phyloP scores from a whole-genome alignment of 2,888 invertebrate genomes.

The Andrena haemorrhoa region DNA sequence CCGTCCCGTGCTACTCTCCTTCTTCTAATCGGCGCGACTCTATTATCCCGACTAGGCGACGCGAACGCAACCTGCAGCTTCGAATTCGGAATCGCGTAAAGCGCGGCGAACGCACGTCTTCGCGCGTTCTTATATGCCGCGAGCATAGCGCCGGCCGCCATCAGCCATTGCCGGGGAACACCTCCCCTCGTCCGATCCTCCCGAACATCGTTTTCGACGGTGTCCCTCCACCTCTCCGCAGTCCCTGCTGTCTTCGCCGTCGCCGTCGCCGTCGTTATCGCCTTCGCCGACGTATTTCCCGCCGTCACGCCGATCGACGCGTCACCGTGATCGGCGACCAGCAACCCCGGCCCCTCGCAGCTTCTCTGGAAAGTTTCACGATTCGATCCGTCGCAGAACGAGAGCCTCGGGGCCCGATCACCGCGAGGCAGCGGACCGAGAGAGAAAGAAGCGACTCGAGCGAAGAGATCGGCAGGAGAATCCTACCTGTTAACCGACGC shows the following conservation, averaged over 20 bases:
- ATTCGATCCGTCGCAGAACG: background rate
- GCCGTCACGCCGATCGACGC: slow-evolving; percentile 47
- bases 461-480: background rate
- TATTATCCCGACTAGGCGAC: slow-evolving; percentile 1
- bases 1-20: slow-evolving; percentile 7
- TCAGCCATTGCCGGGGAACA: slow-evolving; percentile 77
- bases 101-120: slow-evolving; percentile 60
- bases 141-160: slow-evolving; percentile 65
- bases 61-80: slow-evolving; percentile 19
- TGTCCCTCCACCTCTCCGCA: slow-evolving; percentile 59
- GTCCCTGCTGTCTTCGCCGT: slow-evolving; percentile 43
- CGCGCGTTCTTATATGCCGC: slow-evolving; percentile 64
- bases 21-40: background rate
- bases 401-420: no score
- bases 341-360: slow-evolving; percentile 33
- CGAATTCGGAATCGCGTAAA: slow-evolving; percentile 59
- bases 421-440: background rate
- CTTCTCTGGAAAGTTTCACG: slow-evolving; percentile 42
- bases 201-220: slow-evolving; percentile 74
- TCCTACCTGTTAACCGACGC: no score
- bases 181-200: slow-evolving; percentile 72
- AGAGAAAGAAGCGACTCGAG: background rate
- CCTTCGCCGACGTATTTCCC: slow-evolving; percentile 8
- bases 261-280: slow-evolving; percentile 36
- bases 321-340: slow-evolving; percentile 47